phyloP scores from a whole-genome alignment of 2,888 invertebrate species.

The Pachliopta kotzebuea region DNA sequence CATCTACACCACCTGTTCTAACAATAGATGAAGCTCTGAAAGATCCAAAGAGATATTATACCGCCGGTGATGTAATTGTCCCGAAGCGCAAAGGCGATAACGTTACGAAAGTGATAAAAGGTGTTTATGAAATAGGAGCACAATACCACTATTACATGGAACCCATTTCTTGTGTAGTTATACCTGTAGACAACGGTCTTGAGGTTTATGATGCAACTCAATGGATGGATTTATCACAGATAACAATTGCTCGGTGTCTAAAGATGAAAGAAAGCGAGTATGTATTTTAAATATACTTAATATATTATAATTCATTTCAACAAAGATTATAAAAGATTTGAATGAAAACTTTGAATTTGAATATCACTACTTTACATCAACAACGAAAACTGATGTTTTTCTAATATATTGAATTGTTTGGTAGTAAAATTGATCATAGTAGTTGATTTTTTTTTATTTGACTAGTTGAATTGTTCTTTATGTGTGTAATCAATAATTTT shows the following conservation, averaged over 20 bases:
- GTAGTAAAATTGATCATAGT: no score
- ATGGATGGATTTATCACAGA: slow-evolving; percentile 83
- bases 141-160: slow-evolving; percentile 91
- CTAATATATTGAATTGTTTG: no score
- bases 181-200: slow-evolving; percentile 85
- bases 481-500: not conserved
- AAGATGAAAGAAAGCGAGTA: slow-evolving; percentile 80
- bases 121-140: slow-evolving; percentile 79
- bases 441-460: no score
- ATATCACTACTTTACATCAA: no score
- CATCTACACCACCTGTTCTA: slow-evolving; percentile 50
- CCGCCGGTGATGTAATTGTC: slow-evolving; percentile 44
- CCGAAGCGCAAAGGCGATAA: slow-evolving; percentile 56
- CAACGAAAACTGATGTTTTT: no score
- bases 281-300: slow-evolving; percentile 35
- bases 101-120: slow-evolving; percentile 72
- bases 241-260: slow-evolving; percentile 78
- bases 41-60: slow-evolving; percentile 59
- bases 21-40: slow-evolving; percentile 62
- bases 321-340: no score
- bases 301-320: no score
- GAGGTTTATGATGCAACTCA: slow-evolving; percentile 84
- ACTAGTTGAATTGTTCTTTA: no score
- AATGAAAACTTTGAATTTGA: no score
- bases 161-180: slow-evolving; percentile 82